Base-by-base conservation (phyloP, 2,888 invertebrate species). In the Caenorhabditis sp. region DNA sequence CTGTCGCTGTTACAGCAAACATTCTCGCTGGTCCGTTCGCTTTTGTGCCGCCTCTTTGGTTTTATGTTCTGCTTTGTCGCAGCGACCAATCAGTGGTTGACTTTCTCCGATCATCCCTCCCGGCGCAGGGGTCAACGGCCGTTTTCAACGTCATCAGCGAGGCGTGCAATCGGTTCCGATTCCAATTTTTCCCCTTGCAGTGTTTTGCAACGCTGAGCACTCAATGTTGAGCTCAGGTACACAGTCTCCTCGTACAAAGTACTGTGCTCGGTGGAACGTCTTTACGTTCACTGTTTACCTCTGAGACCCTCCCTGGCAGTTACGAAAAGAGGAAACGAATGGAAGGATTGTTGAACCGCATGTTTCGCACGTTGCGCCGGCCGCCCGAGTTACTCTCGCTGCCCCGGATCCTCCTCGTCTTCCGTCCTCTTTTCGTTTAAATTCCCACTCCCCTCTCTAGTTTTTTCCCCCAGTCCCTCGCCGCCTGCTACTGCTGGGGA, bases 321-420 rank as follows among this genome's bases (percentile, higher is more conserved):
- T 58, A 15, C 17, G 48, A 56, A 46, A 45, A 22, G 52, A 52
- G 32, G 48, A 50, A 32, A 13, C 35, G 37, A 53, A 58, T 27
- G 27, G 27, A 24, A 17, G 27, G 43, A 35, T 52, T 45, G 52
- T 53, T 43, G 52, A 63, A 58, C 73, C 46, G 65, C 73, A 59
- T 73, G 65, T 73, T 65, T 73, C 73, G 50, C 73, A 73, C 73
- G 73, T 66, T 73, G 43, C 30, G 43, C 5, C 53, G 59, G 22
- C 70, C 70, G 70, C 70, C 70, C 70, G 70, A 70, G 45, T 70
- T 9, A 15, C 11, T 15, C 9, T 22, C 22, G 17, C 22, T 24
- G 35, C 45, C 53, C 27, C 15, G n/a, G 22, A 30, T 39, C 20
- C 48, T 5, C 26, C 6, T 8, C 7, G 13, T 66, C 32, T 56